These are phyloP conservation scores for Tachysurus vachellii DNA, from an alignment of 2,113 vertebrate species.

Conservation along the genomic window DNA sequence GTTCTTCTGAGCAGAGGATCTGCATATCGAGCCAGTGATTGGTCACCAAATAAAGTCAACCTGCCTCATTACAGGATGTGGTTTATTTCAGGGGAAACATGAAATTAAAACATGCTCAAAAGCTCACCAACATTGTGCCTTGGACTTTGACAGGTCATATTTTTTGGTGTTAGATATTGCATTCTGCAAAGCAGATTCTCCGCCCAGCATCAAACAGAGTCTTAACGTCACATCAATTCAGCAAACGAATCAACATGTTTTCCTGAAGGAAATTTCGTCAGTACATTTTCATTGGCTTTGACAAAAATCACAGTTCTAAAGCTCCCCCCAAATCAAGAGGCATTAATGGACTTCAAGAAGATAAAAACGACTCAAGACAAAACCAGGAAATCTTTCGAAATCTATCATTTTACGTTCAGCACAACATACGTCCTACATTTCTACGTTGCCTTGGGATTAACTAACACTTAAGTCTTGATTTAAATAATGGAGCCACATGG, in stretches of 20 bases:
- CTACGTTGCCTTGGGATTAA: slow-evolving; percentile 43
- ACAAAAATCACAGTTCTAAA: slow-evolving; percentile 39
- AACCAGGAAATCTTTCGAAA: slow-evolving; percentile 37
- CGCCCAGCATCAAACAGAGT: slow-evolving; percentile 16
- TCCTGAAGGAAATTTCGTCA: slow-evolving; percentile 13
- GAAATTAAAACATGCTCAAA: slow-evolving; percentile 21
- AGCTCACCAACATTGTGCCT: slow-evolving; percentile 17
- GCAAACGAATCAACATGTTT: slow-evolving; percentile 19
- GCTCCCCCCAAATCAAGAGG: slow-evolving; percentile 1
- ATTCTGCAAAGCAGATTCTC: slow-evolving; percentile 6
- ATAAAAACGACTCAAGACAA: slow-evolving; percentile 38
- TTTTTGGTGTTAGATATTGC: slow-evolving; percentile 18
- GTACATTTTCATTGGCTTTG: slow-evolving; percentile 39
- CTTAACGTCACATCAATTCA: not conserved
- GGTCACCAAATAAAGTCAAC: not conserved
- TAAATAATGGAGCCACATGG: slow-evolving; percentile 45
- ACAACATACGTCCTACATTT: slow-evolving; percentile 49
- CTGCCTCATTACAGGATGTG: not conserved
- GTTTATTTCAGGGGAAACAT: not conserved
- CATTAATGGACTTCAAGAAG: slow-evolving; percentile 22
- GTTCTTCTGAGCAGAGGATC: slow-evolving; percentile 43
- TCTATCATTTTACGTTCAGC: slow-evolving; percentile 35
- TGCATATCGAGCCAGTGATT: not conserved
- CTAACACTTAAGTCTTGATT: slow-evolving; percentile 45
- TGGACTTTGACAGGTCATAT: slow-evolving; percentile 7